These are phyloP conservation scores for Portunus trituberculatus DNA, from an alignment of 1,140 invertebrate species.

Conservation along the genomic window DNA sequence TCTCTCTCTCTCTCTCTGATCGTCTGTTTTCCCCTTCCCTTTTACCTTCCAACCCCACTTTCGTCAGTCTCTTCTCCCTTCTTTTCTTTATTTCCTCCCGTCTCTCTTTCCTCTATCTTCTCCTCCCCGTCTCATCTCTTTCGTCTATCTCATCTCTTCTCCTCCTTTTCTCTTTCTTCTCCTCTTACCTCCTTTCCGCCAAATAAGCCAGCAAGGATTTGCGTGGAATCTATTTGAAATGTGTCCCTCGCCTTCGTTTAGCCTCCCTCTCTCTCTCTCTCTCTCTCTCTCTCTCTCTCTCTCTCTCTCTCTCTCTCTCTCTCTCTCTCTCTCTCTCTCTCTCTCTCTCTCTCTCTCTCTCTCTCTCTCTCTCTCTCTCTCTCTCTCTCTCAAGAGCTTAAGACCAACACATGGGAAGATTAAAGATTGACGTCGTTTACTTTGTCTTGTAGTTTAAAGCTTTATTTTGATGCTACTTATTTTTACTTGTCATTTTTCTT, in stretches of 20 bases:
- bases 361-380: too few relatives aligned
- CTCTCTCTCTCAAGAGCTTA: not conserved
- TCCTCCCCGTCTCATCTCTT: not conserved
- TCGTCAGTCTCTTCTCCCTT: not conserved
- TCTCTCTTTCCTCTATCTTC: not conserved
- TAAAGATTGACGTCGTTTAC: too few relatives aligned
- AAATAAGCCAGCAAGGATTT: not conserved
- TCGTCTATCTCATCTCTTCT: not conserved
- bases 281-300: slow-evolving; percentile 28
- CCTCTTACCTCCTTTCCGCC: not conserved
- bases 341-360: too few relatives aligned
- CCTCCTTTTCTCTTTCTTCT: not conserved
- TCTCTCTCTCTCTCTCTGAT: not conserved
- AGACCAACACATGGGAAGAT: not conserved
- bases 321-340: too few relatives aligned
- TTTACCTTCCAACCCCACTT: not conserved
- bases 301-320: not conserved
- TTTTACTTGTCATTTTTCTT: too few relatives aligned
- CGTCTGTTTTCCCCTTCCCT: not conserved
- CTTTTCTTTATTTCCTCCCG: not conserved
- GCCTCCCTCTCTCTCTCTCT: slow-evolving; percentile 27
- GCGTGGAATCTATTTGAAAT: too few relatives aligned
- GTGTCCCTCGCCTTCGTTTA: not conserved
- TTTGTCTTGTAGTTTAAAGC: too few relatives aligned
- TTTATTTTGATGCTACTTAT: too few relatives aligned